Evolutionary conservation across 2,888 invertebrate genomes (phyloP).

Genomic region (Stramonita haemastoma): DNA sequence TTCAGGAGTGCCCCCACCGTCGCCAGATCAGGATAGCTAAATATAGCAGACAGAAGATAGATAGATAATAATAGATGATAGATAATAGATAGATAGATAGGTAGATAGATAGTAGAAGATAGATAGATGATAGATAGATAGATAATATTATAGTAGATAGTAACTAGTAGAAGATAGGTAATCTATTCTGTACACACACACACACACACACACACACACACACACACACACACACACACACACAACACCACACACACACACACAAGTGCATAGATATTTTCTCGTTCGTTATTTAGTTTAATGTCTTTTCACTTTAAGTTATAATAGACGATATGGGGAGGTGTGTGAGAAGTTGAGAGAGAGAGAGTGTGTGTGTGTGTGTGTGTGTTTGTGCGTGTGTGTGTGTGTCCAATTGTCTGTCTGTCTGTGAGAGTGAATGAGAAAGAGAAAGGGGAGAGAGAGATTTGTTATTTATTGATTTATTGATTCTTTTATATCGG

Average conservation of each 20-base stretch:
- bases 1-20: too few species aligned
- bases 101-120: too few species aligned
- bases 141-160: too few species aligned
- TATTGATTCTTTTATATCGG: too few species aligned
- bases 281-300: not conserved
- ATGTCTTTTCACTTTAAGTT: not conserved
- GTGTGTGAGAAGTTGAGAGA: too few species aligned
- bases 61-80: too few species aligned
- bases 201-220: not conserved
- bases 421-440: not conserved
- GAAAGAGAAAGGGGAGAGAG: not conserved
- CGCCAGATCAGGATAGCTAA: too few species aligned
- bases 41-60: too few species aligned
- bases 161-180: too few species aligned
- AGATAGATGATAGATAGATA: too few species aligned
- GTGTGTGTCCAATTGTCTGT: not conserved
- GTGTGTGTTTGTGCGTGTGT: not conserved
- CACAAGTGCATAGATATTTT: not conserved
- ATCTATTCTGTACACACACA: not conserved
- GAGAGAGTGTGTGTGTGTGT: not conserved
- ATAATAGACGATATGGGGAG: not conserved
- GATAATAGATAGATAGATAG: too few species aligned
- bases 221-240: conserved; percentile 20
- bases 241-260: not conserved
- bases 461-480: too few species aligned